A percentile compares a stretch with the other conserved stretches of the same genome.
Conservation (phyloP, 2,888 invertebrate species). For the Perdita meconis region DNA sequence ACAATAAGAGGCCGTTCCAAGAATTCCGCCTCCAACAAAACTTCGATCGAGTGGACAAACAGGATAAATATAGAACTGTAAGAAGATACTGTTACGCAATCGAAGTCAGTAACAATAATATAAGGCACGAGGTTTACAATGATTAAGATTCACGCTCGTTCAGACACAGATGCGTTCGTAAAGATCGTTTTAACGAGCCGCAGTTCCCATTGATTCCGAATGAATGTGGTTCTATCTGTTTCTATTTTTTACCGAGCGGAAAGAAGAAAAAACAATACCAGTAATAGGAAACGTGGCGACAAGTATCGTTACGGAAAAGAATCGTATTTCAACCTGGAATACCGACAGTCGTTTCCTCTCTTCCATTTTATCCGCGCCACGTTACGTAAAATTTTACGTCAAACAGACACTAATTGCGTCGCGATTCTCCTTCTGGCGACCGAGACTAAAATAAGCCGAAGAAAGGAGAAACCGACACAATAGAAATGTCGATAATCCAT, state of each 20-base stretch:
- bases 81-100: slow-evolving; percentile 2
- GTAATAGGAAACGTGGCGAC: neutral
- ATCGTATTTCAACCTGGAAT: neutral
- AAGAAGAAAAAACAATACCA: neutral
- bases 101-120: neutral
- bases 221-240: neutral
- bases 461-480: neutral
- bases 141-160: neutral
- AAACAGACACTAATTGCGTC: slow-evolving; percentile 7
- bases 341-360: neutral
- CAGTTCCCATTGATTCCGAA: neutral
- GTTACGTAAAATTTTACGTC: slow-evolving; percentile 8
- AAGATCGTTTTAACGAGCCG: slow-evolving; percentile 5
- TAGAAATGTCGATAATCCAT: neutral
- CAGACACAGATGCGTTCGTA: neutral
- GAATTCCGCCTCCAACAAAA: too few relatives aligned
- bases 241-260: too few relatives aligned
- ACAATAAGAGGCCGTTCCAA: too few relatives aligned
- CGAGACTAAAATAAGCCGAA: neutral
- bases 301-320: slow-evolving; percentile 2
- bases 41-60: too few relatives aligned
- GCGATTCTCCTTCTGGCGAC: neutral
- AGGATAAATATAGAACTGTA: neutral
- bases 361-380: neutral
- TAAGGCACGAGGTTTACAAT: neutral